Evolutionary conservation across 2,888 invertebrate species (phyloP).

Genomic region (Spilosoma lubricipeda): DNA sequence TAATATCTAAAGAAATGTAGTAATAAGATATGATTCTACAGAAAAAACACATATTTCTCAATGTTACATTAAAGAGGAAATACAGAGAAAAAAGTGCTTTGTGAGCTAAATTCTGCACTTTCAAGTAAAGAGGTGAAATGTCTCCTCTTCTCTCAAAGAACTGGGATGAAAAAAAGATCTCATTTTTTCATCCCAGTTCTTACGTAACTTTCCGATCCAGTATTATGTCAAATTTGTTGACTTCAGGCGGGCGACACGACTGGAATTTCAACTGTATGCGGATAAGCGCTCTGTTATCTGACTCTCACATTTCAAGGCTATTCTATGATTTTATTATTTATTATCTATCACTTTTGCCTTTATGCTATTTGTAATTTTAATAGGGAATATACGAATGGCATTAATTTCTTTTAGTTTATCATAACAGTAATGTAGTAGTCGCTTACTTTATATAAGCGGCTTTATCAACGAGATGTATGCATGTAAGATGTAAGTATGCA

Average conservation of each 20-base stretch:
- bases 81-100: background rate
- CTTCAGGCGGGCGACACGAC: constrained; percentile 6
- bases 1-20: background rate
- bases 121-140: constrained; percentile 30
- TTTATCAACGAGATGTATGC: background rate
- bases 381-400: background rate
- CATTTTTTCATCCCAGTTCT: constrained; percentile 28
- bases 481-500: too few species aligned
- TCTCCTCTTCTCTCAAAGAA: too few species aligned
- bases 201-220: constrained; percentile 31
- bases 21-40: background rate
- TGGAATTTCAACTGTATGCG: constrained; percentile 17
- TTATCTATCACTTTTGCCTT: background rate
- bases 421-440: background rate
- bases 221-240: constrained; percentile 29
- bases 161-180: too few species aligned
- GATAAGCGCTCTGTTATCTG: constrained; percentile 12
- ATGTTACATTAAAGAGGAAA: background rate
- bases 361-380: background rate
- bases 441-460: background rate
- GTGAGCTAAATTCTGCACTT: constrained; percentile 18
- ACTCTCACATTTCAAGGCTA: constrained; percentile 14
- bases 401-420: background rate
- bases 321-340: background rate
- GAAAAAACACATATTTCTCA: background rate